Percentiles rank a stretch among this genome's conserved stretches.
Evolutionary conservation across 2,888 invertebrate species (phyloP).

Genomic region (Miltochrista miniata): DNA sequence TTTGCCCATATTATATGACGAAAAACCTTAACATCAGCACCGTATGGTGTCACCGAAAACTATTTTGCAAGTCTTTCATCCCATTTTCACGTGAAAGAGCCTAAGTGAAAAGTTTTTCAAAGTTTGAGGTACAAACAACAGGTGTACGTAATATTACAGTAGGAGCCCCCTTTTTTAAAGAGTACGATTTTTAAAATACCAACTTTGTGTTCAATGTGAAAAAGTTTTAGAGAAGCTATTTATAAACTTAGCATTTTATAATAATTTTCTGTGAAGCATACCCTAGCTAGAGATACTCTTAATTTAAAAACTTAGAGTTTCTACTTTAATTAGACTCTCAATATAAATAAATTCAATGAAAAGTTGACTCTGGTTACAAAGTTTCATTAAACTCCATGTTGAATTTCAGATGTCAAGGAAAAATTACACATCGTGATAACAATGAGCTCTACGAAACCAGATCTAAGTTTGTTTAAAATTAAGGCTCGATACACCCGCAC

Average conservation of each 20-base stretch:
- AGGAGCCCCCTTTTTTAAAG: conserved; percentile 57
- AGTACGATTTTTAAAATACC: conserved; percentile 34
- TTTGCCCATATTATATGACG: conserved; percentile 52
- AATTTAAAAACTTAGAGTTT: no score
- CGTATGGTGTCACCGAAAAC: conserved; percentile 79
- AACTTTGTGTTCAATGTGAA: conserved; percentile 43
- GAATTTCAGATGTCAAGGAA: conserved; percentile 30
- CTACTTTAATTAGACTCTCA: no score
- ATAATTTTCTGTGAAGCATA: no score
- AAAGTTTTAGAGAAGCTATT: no score
- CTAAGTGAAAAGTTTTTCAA: conserved; percentile 76
- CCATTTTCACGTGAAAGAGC: conserved; percentile 64
- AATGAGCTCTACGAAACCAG: conserved; percentile 50
- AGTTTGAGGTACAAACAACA: conserved; percentile 76
- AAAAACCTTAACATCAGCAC: conserved; percentile 65
- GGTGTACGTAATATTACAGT: conserved; percentile 71
- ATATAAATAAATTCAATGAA: no score
- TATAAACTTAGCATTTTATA: no score
- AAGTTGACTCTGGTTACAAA: conserved; percentile 5
- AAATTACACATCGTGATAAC: conserved; percentile 32
- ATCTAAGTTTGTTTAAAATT: conserved; percentile 72
- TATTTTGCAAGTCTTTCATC: conserved; percentile 81
- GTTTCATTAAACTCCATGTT: conserved; percentile 22
- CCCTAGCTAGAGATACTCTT: no score
- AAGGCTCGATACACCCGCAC: conserved; percentile 69